Evolutionary conservation across 1,140 invertebrate species (phyloP).

Genomic region (Thaumetopoea pityocampa): DNA sequence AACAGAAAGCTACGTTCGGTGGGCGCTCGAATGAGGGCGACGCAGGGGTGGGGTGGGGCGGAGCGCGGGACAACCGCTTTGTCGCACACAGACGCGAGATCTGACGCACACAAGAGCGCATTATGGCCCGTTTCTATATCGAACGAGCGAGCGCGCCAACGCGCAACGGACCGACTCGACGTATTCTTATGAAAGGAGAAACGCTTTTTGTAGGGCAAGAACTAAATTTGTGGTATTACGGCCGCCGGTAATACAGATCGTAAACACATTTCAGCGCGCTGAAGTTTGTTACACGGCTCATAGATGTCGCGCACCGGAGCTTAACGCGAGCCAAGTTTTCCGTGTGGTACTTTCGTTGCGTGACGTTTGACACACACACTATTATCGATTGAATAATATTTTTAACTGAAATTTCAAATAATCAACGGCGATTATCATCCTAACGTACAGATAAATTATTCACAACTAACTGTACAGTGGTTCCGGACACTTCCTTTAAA

Average conservation of each 20-base stretch:
- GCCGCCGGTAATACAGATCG: conserved; percentile 71
- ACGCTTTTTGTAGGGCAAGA: conserved; percentile 76
- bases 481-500: too few relatives aligned
- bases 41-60: conserved; percentile 14
- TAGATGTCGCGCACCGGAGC: conserved; percentile 64
- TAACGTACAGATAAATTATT: too few relatives aligned
- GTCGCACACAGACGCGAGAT: conserved; percentile 6
- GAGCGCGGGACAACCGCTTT: conserved; percentile 6
- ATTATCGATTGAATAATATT: too few relatives aligned
- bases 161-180: conserved; percentile 64
- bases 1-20: too few relatives aligned
- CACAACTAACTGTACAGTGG: too few relatives aligned
- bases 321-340: conserved; percentile 34
- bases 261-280: conserved; percentile 69
- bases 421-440: too few relatives aligned
- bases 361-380: too few relatives aligned
- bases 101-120: conserved; percentile 39
- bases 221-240: conserved; percentile 74
- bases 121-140: conserved; percentile 49
- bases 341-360: conserved; percentile 24
- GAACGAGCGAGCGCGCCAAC: conserved; percentile 56
- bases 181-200: conserved; percentile 76
- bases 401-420: too few relatives aligned
- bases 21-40: too few relatives aligned
- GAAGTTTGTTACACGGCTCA: conserved; percentile 63